Conservation (phyloP, 2,888 invertebrate genomes). For the Macaria notata region DNA sequence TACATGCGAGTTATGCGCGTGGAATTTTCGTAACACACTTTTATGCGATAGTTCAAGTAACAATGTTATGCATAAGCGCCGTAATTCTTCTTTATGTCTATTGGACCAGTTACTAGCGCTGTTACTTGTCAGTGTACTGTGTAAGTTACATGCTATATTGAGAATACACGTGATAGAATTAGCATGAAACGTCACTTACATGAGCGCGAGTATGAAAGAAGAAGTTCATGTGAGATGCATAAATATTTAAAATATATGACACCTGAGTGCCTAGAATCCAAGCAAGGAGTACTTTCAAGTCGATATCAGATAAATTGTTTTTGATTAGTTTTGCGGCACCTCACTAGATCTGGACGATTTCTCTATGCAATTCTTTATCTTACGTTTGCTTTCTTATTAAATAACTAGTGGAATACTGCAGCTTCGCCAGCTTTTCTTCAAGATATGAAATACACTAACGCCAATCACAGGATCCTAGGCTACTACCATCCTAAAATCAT, state of each 20-base stretch:
- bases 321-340: neutral
- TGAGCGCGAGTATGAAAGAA: conserved; percentile 1
- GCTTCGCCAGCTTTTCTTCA: too few relatives aligned
- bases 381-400: conserved; percentile 27
- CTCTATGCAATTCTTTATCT: neutral
- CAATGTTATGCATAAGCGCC: conserved; percentile 18
- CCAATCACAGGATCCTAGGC: too few relatives aligned
- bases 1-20: conserved; percentile 16
- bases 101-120: conserved; percentile 18
- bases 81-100: conserved; percentile 26
- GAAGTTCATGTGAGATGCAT: conserved; percentile 2
- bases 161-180: conserved; percentile 10
- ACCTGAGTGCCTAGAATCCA: neutral
- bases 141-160: conserved; percentile 7
- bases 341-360: conserved; percentile 1
- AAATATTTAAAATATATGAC: conserved; percentile 1
- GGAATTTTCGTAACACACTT: conserved; percentile 25
- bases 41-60: conserved; percentile 21
- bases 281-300: neutral
- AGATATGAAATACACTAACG: too few relatives aligned
- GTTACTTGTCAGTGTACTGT: conserved; percentile 3
- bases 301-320: neutral
- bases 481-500: too few relatives aligned
- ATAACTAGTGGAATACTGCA: too few relatives aligned
- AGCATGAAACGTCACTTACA: conserved; percentile 9